phyloP scores from a whole-genome alignment of 1,140 invertebrate species.

The Pogonomyrmex californicus region DNA sequence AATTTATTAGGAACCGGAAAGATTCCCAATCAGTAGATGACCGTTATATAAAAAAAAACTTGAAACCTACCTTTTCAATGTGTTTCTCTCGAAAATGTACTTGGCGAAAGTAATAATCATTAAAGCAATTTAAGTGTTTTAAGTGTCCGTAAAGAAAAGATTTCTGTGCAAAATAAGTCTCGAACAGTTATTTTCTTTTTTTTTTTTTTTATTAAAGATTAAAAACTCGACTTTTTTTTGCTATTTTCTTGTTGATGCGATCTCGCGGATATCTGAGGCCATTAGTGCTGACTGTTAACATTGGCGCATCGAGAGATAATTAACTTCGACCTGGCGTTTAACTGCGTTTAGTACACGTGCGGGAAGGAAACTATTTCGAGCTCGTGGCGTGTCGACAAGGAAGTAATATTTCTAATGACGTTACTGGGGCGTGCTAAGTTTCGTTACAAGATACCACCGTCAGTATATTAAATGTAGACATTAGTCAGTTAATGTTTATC shows the following conservation, averaged over 20 bases:
- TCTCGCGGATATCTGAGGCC: slow-evolving; percentile 21
- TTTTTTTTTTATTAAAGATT: not conserved
- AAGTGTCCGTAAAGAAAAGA: not conserved
- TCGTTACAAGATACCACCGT: slow-evolving; percentile 51
- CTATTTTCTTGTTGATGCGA: not conserved
- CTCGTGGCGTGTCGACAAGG: slow-evolving; percentile 30
- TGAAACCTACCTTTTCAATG: not conserved
- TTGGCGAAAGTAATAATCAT: not conserved
- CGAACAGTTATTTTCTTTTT: not conserved
- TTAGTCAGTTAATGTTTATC: slow-evolving; percentile 60
- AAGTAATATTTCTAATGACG: slow-evolving; percentile 56
- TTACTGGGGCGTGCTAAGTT: slow-evolving; percentile 54
- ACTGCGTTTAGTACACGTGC: slow-evolving; percentile 22
- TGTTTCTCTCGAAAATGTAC: not conserved
- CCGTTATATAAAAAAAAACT: not conserved
- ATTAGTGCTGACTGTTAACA: slow-evolving; percentile 52
- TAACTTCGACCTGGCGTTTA: slow-evolving; percentile 51
- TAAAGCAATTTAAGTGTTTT: not conserved
- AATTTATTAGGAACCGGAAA: too few species aligned
- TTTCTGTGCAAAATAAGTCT: not conserved
- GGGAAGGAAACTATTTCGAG: slow-evolving; percentile 37
- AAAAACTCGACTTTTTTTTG: not conserved
- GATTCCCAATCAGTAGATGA: not conserved
- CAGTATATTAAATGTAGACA: slow-evolving; percentile 58
- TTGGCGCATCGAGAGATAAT: slow-evolving; percentile 42